Evolutionary conservation across 2,113 vertebrate species (phyloP), one percentile per base, ranked within the genome.

Genomic region (Uria aalge): DNA sequence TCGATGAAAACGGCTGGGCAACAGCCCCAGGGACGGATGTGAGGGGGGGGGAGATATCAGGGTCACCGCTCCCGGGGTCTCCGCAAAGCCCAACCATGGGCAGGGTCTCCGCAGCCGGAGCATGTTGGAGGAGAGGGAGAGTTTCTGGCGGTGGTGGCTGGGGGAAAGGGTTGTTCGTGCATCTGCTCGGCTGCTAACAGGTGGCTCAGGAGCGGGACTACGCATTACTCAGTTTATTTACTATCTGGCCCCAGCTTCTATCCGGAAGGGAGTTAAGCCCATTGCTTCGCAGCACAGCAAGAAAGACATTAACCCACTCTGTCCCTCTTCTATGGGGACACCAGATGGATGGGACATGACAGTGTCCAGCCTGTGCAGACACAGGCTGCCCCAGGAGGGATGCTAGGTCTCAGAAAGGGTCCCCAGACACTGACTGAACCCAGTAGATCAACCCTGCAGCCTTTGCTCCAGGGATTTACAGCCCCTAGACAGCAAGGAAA

Each of bases 121-220:
- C 8, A 1, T 0, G 12, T 4, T 43, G 17, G 10, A 26, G 38
- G 41, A 76, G 34, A 6, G 23, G 24, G 45, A 38, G 29, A 6
- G 9, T 40, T 94, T 20, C 36, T 20, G 50, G 80, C 1, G 5
- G 38, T 20, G 59, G 15, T 2, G 62, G 83, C 57, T 10, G 15
- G 23, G 62, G 69, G 32, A 48, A 50, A 68, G 30, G 12, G 67
- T 9, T 56, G 41, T 1, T 43, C 15, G 3, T 55, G 73, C 94
- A 74, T 96, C 72, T 80, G 96, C 92, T 86, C 6, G 0, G 78
- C 86, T 32, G 75, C 79, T 81, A 81, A 63, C 95, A 96, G 94
- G 96, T 96, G 95, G 93, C 91, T 96, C 50, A 6, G 92, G 88
- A 92, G 82, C 40, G 4, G 92, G 38, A 21, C 57, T 8, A 43